Conservation (phyloP, 2,113 vertebrate genomes). For the Cacatua alba region DNA sequence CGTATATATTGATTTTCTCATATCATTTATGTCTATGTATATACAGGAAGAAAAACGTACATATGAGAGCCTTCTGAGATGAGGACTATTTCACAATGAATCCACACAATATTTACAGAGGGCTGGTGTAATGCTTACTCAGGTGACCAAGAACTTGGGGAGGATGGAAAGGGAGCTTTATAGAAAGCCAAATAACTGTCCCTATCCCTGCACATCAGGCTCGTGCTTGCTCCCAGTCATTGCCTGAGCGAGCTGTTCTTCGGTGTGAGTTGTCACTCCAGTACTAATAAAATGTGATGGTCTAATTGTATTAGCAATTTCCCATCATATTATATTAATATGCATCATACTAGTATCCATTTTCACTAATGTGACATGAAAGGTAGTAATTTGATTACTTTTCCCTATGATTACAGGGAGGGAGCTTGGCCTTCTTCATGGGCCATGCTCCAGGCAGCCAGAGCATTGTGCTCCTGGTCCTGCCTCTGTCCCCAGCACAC, state of each 20-base stretch:
- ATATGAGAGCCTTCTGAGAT: background rate
- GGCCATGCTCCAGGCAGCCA: background rate
- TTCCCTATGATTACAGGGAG: constrained; percentile 53
- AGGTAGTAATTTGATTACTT: constrained; percentile 81
- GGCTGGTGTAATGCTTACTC: background rate
- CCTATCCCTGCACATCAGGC: background rate
- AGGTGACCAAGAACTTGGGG: background rate
- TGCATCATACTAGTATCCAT: constrained; percentile 78
- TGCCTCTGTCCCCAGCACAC: background rate
- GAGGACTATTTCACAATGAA: background rate
- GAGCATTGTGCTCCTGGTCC: background rate
- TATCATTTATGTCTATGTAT: background rate
- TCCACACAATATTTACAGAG: background rate
- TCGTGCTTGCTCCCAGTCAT: rapidly evolving
- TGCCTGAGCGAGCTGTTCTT: constrained; percentile 36
- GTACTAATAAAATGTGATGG: constrained; percentile 80
- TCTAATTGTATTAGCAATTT: constrained; percentile 84
- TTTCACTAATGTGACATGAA: constrained; percentile 82
- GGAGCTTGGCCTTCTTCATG: constrained; percentile 29
- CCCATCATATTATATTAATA: constrained; percentile 83
- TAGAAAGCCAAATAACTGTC: background rate
- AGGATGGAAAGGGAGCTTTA: background rate
- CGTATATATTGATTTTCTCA: background rate
- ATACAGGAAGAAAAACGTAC: background rate
- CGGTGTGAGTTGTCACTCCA: constrained; percentile 61